A percentile compares a stretch with the other conserved stretches of the same genome.
These are phyloP conservation scores for Cheumatopsyche charites DNA, from an alignment of 1,140 invertebrate genomes.

Conservation along the genomic window DNA sequence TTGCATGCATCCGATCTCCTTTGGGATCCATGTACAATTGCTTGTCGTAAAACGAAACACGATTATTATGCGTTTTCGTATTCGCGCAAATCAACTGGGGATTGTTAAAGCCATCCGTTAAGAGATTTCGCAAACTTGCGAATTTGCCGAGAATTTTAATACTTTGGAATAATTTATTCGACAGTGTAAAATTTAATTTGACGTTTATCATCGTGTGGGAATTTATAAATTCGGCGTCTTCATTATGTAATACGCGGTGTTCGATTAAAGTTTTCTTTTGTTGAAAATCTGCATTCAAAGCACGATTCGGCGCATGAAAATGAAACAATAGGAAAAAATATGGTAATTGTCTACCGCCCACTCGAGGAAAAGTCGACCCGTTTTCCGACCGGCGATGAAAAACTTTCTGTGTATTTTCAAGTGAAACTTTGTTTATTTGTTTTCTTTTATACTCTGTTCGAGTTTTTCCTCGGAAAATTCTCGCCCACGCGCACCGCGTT, in stretches of 20 bases:
- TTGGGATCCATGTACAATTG: background rate
- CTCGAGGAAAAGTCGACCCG: conserved; percentile 8
- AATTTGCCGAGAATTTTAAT: too few species aligned
- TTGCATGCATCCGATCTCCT: background rate
- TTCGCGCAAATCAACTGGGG: background rate
- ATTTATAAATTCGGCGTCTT: too few species aligned
- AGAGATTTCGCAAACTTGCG: conserved; percentile 1
- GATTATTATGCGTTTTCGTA: background rate
- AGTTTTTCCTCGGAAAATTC: conserved; percentile 17
- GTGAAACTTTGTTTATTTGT: conserved; percentile 25
- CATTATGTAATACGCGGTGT: too few species aligned
- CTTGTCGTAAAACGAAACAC: conserved; percentile 25
- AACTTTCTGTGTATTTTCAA: conserved; percentile 18
- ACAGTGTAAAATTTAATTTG: too few species aligned
- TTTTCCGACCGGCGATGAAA: conserved; percentile 3
- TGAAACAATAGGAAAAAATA: conserved; percentile 4
- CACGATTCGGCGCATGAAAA: background rate
- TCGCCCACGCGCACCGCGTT: background rate
- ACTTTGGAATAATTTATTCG: too few species aligned
- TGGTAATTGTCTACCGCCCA: conserved; percentile 11
- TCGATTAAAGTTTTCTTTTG: too few species aligned
- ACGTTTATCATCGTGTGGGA: too few species aligned
- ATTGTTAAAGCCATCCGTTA: background rate
- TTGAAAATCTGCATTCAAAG: too few species aligned
- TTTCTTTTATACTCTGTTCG: conserved; percentile 21